These are phyloP conservation scores for Drosophila prolongata DNA, from an alignment of 2,888 invertebrate genomes.

Conservation along the genomic window DNA sequence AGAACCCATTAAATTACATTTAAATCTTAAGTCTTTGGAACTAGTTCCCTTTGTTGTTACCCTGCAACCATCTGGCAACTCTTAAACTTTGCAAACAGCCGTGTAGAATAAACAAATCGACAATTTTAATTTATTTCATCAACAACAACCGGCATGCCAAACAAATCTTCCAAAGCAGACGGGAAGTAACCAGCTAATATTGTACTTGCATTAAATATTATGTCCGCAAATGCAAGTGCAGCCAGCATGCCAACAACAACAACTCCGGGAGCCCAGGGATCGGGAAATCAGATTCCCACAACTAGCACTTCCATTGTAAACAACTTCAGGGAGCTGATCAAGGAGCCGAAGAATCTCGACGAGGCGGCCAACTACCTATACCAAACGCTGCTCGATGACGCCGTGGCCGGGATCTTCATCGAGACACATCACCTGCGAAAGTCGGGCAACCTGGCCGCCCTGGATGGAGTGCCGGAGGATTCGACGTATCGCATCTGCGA, in stretches of 20 bases:
- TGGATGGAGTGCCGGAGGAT: slow-evolving; percentile 87
- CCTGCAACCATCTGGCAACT: slow-evolving; percentile 1
- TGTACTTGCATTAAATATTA: slow-evolving; percentile 4
- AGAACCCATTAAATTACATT: too few relatives aligned
- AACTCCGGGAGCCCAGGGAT: slow-evolving; percentile 18
- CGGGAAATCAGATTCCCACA: slow-evolving; percentile 33
- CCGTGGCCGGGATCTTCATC: slow-evolving; percentile 90
- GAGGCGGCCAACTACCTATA: slow-evolving; percentile 88
- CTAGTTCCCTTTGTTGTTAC: neutral
- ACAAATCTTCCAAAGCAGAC: slow-evolving; percentile 10
- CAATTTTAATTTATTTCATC: neutral
- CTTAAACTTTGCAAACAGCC: neutral
- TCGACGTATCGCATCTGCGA: slow-evolving; percentile 87
- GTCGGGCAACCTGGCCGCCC: slow-evolving; percentile 88
- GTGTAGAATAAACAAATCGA: slow-evolving; percentile 2
- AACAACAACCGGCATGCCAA: slow-evolving; percentile 21
- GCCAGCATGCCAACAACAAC: slow-evolving; percentile 30
- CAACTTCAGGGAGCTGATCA: slow-evolving; percentile 80
- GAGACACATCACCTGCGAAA: slow-evolving; percentile 90
- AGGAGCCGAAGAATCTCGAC: slow-evolving; percentile 86
- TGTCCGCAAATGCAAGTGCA: slow-evolving; percentile 10
- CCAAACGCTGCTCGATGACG: slow-evolving; percentile 90
- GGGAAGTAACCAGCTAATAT: neutral
- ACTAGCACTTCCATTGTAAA: slow-evolving; percentile 62
- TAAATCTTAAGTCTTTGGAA: too few relatives aligned